Percentiles rank a stretch among this genome's conserved stretches.
Conservation (phyloP, 2,888 invertebrate genomes). For the Leucophora obtusa region DNA sequence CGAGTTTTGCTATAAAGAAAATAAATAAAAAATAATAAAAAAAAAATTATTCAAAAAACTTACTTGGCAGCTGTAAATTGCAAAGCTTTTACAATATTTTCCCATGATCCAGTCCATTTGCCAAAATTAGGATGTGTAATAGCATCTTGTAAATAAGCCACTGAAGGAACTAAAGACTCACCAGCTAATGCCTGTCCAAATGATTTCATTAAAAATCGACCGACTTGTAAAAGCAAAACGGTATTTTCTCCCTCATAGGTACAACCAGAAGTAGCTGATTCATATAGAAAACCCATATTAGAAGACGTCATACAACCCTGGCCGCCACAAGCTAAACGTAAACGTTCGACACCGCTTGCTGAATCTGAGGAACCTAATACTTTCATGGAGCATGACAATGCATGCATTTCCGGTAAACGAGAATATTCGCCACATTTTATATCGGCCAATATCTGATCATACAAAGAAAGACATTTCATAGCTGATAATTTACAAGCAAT, state of each 20-base stretch:
- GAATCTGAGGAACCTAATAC: conserved; percentile 87
- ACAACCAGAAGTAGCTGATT: conserved; percentile 89
- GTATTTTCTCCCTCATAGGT: conserved; percentile 99
- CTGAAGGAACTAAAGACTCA: conserved; percentile 82
- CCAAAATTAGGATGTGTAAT: conserved; percentile 64
- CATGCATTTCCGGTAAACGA: conserved; percentile 90
- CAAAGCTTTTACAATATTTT: conserved; percentile 78
- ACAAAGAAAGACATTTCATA: conserved; percentile 78
- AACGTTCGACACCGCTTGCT: conserved; percentile 87
- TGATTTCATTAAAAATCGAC: conserved; percentile 88
- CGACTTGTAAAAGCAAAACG: conserved; percentile 92
- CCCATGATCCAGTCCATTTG: conserved; percentile 74
- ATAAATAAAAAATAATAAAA: too few species aligned
- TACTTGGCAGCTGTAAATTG: conserved; percentile 80
- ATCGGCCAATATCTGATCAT: conserved; percentile 87
- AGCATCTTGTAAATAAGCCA: conserved; percentile 81
- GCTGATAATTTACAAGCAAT: conserved; percentile 85
- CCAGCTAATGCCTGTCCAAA: conserved; percentile 84
- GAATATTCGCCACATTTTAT: conserved; percentile 88
- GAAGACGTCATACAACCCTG: conserved; percentile 95
- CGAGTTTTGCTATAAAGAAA: conserved; percentile 83
- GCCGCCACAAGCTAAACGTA: conserved; percentile 94
- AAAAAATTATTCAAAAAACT: too few species aligned
- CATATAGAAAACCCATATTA: conserved; percentile 90
- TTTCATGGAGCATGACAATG: conserved; percentile 93